Conservation (phyloP, 2,888 invertebrate species). For the Epiblema foenella region DNA sequence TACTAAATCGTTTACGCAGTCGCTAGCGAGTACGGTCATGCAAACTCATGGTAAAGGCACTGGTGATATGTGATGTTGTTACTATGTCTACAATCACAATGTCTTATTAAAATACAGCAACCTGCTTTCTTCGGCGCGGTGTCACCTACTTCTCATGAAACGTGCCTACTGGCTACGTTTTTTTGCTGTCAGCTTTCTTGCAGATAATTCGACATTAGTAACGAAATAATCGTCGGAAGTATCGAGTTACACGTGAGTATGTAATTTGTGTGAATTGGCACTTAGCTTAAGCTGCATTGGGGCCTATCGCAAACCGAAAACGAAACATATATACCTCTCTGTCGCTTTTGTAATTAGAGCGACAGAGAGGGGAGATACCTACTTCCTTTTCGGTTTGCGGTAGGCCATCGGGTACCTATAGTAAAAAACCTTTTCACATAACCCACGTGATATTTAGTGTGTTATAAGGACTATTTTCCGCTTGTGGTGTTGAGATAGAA, state of each 20-base stretch:
- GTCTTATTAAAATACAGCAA: conserved; percentile 64
- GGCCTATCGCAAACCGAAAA: no score
- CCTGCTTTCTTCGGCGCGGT: conserved; percentile 70
- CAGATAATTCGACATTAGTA: conserved; percentile 31
- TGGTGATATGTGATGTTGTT: conserved; percentile 36
- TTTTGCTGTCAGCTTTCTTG: conserved; percentile 72
- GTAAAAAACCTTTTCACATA: no score
- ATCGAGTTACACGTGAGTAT: conserved; percentile 32
- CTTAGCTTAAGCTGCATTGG: conserved; percentile 37
- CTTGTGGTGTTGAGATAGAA: no score
- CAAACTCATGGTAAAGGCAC: neutral
- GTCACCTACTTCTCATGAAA: conserved; percentile 78
- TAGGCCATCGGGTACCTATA: no score
- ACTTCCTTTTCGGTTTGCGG: no score
- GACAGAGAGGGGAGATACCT: no score
- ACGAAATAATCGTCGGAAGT: conserved; percentile 37
- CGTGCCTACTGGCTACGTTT: conserved; percentile 52
- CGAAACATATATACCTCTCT: no score
- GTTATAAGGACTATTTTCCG: no score
- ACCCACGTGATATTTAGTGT: no score
- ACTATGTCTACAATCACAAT: conserved; percentile 58
- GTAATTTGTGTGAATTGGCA: conserved; percentile 46
- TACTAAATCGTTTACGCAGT: no score
- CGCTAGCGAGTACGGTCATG: no score
- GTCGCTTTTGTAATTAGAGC: no score